Evolutionary conservation across 2,797 vertebrate species (phyloP).

Genomic region (Momotus momota): DNA sequence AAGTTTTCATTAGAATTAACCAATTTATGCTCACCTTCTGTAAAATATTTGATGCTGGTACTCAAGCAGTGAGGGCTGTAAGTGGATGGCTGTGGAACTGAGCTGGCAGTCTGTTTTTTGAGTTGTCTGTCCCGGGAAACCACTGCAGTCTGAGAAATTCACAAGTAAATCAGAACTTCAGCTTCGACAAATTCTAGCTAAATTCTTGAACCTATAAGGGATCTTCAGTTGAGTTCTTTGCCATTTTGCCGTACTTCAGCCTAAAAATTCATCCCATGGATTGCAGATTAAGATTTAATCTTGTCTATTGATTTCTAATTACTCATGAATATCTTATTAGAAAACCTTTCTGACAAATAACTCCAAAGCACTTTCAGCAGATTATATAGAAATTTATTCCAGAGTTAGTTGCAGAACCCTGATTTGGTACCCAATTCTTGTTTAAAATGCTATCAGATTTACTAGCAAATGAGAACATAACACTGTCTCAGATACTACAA

Average conservation of each 20-base stretch:
- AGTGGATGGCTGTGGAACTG: neutral
- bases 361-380: slow-evolving; percentile 30
- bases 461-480: slow-evolving; percentile 49
- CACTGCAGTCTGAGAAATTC: neutral
- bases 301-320: slow-evolving; percentile 60
- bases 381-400: slow-evolving; percentile 55
- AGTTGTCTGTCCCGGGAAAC: neutral
- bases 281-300: slow-evolving; percentile 69
- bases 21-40: neutral
- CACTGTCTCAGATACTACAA: slow-evolving; percentile 14
- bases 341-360: slow-evolving; percentile 45
- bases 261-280: slow-evolving; percentile 48
- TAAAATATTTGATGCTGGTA: neutral
- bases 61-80: neutral
- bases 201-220: neutral
- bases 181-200: neutral
- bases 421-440: slow-evolving; percentile 26
- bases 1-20: neutral
- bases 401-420: slow-evolving; percentile 46
- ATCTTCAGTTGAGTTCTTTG: neutral
- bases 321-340: slow-evolving; percentile 50
- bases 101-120: neutral
- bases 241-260: neutral
- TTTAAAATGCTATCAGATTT: slow-evolving; percentile 55
- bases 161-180: neutral